Base-by-base conservation (phyloP, 2,888 invertebrate genomes). In the Tethea ocularis region DNA sequence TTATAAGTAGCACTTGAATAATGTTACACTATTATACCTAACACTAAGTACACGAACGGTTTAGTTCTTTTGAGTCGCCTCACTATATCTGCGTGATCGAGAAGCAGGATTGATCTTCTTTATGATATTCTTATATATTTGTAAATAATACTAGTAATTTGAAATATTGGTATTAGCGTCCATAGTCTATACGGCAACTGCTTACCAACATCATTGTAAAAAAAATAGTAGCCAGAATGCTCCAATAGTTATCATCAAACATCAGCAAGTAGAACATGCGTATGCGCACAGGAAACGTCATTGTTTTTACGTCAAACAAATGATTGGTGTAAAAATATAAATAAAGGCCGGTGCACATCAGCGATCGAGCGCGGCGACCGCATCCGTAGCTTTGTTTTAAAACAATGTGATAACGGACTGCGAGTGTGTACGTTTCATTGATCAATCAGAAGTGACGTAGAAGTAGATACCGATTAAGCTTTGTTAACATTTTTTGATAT, bases 331-430 rank as follows among this genome's bases (percentile, higher is more conserved):
- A 46, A 20, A 77, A 78, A 72, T 63, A 72, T 74, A 77, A 75
- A 72, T 74, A 77, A 75, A 78, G 74, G 73, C 69, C 61, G 73
- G 80, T 75, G 76, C 77, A 79, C 71, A 82, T 68, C 69, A 65
- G 82, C 84, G 83, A 89, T 89, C 78, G 82, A 83, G 77, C 88
- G 84, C 86, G 75, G 67, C 77, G 71, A 61, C 75, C 72, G 77
- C 82, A 84, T 86, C 88, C 88, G 88, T 63, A 63, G 69, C 74
- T 83, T 87, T 86, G 85, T 86, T 61, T n/a, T 83, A 85, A 86
- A 86, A 88, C 87, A 87, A 87, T 84, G 74, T 78, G 64, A 73
- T 77, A 80, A 73, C 77, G 68, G 71, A 62, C 65, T 38, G 66
- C n/a, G n/a, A n/a, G n/a, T 61, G 58, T 64, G 63, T 69, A 67